Evolutionary conservation across 2,113 vertebrate species (phyloP), one percentile per base, ranked within the genome.

Genomic region (Illadopsis cleaveri): DNA sequence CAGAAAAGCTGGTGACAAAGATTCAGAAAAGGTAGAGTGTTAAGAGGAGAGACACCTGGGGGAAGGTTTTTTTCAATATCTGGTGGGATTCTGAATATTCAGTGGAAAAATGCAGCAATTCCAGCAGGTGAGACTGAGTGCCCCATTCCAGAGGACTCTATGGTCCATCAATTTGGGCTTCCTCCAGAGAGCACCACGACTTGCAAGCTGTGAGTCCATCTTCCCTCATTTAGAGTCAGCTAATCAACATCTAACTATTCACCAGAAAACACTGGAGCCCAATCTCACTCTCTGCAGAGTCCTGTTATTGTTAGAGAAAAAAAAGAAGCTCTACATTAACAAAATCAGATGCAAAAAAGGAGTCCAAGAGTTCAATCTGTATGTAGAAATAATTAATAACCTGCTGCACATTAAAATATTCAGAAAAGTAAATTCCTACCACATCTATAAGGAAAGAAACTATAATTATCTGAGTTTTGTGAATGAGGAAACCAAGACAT

Each of bases 141-240:
- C 4, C 25, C 10, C 17, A 2, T 62, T 84, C 54, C 35, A 51
- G 14, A 12, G 35, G 50, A 56, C 30, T 70, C 14, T 13, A 8
- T 3, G 9, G 18, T 40, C 42, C 54, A 22, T 51, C 0, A 0
- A 8, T 44, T 9, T 58, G n/a, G 37, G n/a, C 2, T 86, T 54
- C 27, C 20, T 83, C n/a, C 58, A 65, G n/a, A 83, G 15, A 89
- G 12, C 14, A 62, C 11, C n/a, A 42, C 0, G 5, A 19, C 28
- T 61, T 77, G 30, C 12, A 81, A 84, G 18, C 23, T 86, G 9
- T 33, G 42, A 70, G 7, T 62, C 42, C 35, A 16, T 14, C 23
- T 83, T 83, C 8, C 18, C 8, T 33, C 44, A 20, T 12, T 80
- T 23, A 33, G n/a, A n/a, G 4, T 25, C 18, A 73, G 16, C 21